Conservation (phyloP, 2,797 vertebrate species). For the Gadopsis bispinosus region DNA sequence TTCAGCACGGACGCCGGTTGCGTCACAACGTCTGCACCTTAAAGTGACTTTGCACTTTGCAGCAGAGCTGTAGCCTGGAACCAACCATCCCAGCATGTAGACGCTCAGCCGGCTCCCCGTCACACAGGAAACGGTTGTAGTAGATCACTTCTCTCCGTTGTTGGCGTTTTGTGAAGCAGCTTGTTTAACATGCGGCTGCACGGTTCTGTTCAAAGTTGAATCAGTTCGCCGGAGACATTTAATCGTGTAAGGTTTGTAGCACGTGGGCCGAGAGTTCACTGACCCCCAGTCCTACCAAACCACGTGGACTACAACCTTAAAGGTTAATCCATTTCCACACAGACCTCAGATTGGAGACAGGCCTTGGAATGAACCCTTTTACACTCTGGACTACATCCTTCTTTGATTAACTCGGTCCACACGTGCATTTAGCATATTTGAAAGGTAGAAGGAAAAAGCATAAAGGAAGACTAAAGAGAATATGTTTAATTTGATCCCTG, state of each 20-base stretch:
- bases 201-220: not conserved
- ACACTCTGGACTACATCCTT: not conserved
- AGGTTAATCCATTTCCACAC: constrained; percentile 25
- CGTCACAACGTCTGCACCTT: not conserved
- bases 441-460: not conserved
- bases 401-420: not conserved
- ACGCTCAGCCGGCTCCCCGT: constrained; percentile 20
- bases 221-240: constrained; percentile 5
- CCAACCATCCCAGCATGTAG: constrained; percentile 6
- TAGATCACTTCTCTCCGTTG: fast-evolving
- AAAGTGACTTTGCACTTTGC: constrained; percentile 49
- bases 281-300: constrained; percentile 26
- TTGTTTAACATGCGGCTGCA: not conserved
- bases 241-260: constrained; percentile 51
- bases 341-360: not conserved
- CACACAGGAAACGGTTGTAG: constrained; percentile 7
- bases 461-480: not conserved
- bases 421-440: not conserved
- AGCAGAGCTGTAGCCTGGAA: not conserved
- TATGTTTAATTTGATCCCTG: not conserved
- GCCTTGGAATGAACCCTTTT: not conserved
- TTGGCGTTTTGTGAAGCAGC: not conserved
- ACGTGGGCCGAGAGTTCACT: constrained; percentile 29
- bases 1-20: not conserved
- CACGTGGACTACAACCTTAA: not conserved